These are phyloP conservation scores for Alcedo atthis DNA, from an alignment of 2,797 vertebrate species.

Conservation along the genomic window DNA sequence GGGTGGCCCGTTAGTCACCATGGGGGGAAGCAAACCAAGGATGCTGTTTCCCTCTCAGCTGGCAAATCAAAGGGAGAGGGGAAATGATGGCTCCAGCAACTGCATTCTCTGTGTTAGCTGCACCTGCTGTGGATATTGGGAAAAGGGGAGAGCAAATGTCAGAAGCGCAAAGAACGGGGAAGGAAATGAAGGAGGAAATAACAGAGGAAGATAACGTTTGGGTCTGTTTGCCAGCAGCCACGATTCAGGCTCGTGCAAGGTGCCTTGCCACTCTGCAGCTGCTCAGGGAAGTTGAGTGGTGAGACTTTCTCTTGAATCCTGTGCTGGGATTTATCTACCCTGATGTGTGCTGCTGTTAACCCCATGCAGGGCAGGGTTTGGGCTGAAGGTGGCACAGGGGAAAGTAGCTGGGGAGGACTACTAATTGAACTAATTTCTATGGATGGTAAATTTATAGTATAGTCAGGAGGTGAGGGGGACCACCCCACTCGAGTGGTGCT, in stretches of 20 bases:
- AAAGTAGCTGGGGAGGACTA: background rate
- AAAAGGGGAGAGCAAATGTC: background rate
- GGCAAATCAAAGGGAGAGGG: constrained; percentile 20
- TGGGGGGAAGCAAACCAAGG: background rate
- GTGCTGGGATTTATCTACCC: background rate
- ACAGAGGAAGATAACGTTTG: background rate
- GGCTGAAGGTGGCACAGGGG: background rate
- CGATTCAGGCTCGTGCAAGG: background rate
- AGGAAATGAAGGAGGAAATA: constrained; percentile 49
- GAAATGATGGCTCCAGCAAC: background rate
- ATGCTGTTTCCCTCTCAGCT: background rate
- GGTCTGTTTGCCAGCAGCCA: background rate
- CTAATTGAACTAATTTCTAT: background rate
- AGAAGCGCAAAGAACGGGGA: background rate
- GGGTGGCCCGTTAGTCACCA: background rate
- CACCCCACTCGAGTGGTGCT: rapidly evolving
- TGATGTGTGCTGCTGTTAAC: rapidly evolving
- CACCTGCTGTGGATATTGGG: constrained; percentile 20
- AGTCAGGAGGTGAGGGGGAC: background rate
- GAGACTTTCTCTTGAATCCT: background rate
- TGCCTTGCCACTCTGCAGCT: background rate
- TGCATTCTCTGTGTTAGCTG: background rate
- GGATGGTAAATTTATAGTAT: background rate
- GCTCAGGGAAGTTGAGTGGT: background rate
- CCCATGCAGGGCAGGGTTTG: background rate